Evolutionary conservation across 2,888 invertebrate species (phyloP).

Genomic region (Ceraclea dissimilis): DNA sequence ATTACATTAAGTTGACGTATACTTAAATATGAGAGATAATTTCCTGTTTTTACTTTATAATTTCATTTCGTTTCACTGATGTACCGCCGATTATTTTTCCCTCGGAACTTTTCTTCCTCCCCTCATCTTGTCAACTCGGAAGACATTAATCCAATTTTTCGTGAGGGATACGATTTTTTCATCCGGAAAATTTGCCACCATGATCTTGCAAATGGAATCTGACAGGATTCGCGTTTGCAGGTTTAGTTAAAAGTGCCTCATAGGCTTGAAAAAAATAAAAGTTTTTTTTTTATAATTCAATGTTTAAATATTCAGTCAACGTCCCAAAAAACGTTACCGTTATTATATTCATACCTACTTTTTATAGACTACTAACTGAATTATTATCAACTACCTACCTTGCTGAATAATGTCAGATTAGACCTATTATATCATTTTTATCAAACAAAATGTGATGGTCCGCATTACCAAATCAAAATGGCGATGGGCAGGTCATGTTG

Average conservation of each 20-base stretch:
- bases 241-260: neutral
- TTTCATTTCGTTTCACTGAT: neutral
- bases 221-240: neutral
- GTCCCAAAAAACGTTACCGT: neutral
- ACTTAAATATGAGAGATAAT: no score
- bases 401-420: no score
- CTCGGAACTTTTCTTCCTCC: neutral
- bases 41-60: neutral
- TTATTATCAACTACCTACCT: no score
- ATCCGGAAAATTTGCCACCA: neutral
- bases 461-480: no score
- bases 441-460: no score
- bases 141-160: neutral
- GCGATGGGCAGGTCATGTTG: no score
- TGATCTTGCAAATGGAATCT: conserved; percentile 7
- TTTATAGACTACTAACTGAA: no score
- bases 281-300: neutral
- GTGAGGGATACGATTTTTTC: neutral
- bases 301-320: neutral
- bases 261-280: neutral
- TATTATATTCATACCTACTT: no score
- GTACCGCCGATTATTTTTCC: neutral
- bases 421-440: no score
- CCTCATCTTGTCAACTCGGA: neutral
- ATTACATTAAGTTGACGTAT: no score